Percentiles rank a stretch among this genome's conserved stretches.
These are phyloP conservation scores for Empidonax alnorum DNA, from an alignment of 2,113 vertebrate species.

Conservation along the genomic window DNA sequence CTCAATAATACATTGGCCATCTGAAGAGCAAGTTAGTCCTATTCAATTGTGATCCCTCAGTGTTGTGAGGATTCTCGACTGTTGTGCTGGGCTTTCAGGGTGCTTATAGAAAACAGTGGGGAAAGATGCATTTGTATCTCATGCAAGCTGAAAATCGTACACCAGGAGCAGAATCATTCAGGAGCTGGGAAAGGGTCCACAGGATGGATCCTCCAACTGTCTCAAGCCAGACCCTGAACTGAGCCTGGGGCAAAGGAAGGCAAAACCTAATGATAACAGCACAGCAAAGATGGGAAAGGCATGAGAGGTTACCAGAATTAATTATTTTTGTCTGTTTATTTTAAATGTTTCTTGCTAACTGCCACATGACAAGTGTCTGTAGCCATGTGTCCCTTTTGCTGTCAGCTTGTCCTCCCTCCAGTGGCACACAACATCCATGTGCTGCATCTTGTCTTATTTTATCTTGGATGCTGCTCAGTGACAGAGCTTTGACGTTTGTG, in stretches of 20 bases:
- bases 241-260: neutral
- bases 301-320: neutral
- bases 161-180: neutral
- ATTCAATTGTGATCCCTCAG: neutral
- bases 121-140: neutral
- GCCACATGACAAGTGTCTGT: slow-evolving; percentile 63
- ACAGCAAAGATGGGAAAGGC: neutral
- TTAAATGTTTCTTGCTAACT: slow-evolving; percentile 64
- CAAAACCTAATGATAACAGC: neutral
- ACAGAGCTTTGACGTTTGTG: slow-evolving; percentile 53
- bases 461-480: slow-evolving; percentile 23
- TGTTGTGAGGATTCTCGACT: neutral
- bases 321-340: slow-evolving; percentile 58
- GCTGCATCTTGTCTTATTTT: slow-evolving; percentile 59
- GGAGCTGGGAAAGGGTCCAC: neutral
- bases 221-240: neutral
- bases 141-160: neutral
- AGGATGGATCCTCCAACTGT: neutral
- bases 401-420: slow-evolving; percentile 57
- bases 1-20: neutral
- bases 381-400: slow-evolving; percentile 61
- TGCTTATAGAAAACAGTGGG: neutral
- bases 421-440: slow-evolving; percentile 52
- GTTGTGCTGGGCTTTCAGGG: neutral
- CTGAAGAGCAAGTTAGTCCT: neutral